These are phyloP conservation scores for Notoglanidium macrostoma DNA, from an alignment of 2,797 vertebrate species.

Conservation along the genomic window DNA sequence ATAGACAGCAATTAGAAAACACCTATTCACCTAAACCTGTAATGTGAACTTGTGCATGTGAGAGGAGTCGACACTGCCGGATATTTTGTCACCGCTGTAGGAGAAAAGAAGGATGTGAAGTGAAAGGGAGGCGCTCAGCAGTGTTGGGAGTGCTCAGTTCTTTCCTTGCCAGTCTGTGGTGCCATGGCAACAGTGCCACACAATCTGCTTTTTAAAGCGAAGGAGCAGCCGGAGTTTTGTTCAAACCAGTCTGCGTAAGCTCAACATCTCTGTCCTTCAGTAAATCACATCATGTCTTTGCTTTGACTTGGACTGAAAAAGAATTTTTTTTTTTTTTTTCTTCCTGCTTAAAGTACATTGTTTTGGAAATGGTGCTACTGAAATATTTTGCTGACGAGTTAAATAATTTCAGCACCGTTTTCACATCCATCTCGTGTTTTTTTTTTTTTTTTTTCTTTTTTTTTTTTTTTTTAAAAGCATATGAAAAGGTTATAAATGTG, in stretches of 20 bases:
- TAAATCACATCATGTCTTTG: conserved; percentile 5
- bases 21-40: conserved; percentile 35
- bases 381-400: neutral
- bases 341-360: neutral
- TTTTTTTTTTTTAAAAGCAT: conserved; percentile 65
- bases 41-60: neutral
- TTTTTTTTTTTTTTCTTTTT: conserved; percentile 65
- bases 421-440: neutral
- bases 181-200: conserved; percentile 40
- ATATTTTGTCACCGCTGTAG: neutral
- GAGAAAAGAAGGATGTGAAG: conserved; percentile 12
- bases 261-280: conserved; percentile 3
- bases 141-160: neutral
- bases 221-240: conserved; percentile 2
- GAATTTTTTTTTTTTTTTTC: too few species aligned
- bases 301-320: neutral
- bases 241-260: neutral
- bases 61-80: neutral
- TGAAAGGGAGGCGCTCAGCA: conserved; percentile 11
- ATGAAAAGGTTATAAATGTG: conserved; percentile 49
- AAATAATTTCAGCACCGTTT: neutral
- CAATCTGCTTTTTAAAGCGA: conserved; percentile 19
- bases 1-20: neutral
- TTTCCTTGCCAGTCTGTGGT: conserved; percentile 31
- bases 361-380: neutral